phyloP scores from a whole-genome alignment of 2,797 vertebrate species.

The Acanthis flammea region DNA sequence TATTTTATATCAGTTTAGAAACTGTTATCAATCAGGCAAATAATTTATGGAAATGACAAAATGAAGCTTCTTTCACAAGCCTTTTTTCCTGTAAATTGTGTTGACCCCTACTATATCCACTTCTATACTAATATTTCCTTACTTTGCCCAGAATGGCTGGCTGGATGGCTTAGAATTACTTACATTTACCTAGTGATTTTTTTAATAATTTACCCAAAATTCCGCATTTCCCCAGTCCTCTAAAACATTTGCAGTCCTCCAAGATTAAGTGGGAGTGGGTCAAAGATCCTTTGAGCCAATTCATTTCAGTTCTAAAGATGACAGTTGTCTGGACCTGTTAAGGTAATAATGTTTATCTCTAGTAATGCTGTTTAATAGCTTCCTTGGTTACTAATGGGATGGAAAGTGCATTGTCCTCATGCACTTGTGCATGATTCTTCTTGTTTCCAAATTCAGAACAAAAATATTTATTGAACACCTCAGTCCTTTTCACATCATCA shows the following conservation, averaged over 20 bases:
- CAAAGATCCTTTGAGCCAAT: neutral
- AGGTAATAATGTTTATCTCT: conserved; percentile 40
- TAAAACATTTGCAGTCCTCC: neutral
- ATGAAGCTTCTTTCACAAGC: neutral
- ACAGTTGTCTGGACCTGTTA: neutral
- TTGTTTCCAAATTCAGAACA: conserved; percentile 26
- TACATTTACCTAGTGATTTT: neutral
- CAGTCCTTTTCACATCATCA: neutral
- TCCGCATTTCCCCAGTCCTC: neutral
- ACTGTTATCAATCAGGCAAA: neutral
- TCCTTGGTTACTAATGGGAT: conserved; percentile 59
- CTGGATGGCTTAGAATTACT: neutral
- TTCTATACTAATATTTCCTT: neutral
- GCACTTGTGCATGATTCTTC: neutral
- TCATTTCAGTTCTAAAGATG: neutral
- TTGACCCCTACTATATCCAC: neutral
- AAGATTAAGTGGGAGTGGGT: neutral
- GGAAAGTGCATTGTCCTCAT: conserved; percentile 12
- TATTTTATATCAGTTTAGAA: neutral
- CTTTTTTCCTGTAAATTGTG: neutral
- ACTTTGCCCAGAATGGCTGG: neutral
- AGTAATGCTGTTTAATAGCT: conserved; percentile 42
- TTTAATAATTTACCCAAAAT: neutral
- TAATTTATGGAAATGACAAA: neutral
- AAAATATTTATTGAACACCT: conserved; percentile 45